Evolutionary conservation across 2,888 invertebrate genomes (phyloP), one percentile per base, ranked within the genome.

Genomic region (Oscheius myriophilus): DNA sequence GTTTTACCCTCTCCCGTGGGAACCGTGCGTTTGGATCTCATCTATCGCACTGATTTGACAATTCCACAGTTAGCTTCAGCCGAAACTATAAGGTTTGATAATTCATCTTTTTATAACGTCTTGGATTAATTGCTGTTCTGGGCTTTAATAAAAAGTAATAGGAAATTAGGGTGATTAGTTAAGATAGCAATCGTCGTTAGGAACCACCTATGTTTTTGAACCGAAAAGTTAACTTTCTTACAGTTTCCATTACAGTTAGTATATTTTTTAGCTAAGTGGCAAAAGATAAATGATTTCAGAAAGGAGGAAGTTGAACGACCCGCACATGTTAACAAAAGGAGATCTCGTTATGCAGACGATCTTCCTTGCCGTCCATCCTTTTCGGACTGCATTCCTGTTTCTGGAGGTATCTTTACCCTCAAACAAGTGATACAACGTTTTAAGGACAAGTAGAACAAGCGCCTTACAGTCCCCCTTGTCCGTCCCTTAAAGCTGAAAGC

Each of bases 341-440:
- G 33, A 33, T 33, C 33, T 9, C 33, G 33, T 9, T 33, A 21
- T 16, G 12, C 21, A 3, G 58, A 16, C 12, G 25, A 46, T n/a
- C 21, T 61, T 14, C 61, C 61, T 1, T 61, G 61, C 33, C 46
- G 61, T 26, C 61, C 61, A 11, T 61, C 61, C 4, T 61, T 61
- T n/a, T 61, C 61, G 11, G 61, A 61, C 18, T 61, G 61, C 26
- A 21, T 61, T n/a, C 46, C 46, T n/a, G 46, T 61, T n/a, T 21
- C 26, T 33, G 61, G 61, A 46, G 61, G 33, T 33, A 33, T 9
- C 4, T 33, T 9, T 6, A 33, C 9, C 3, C 33, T 33, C 33
- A 33, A 9, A 3, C 3, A 9, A 9, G 33, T 33, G 3, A 33
- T 9, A 33, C 33, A 33, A 6, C 33, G n/a, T n/a, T 33, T 33